Conservation (phyloP, 2,113 vertebrate genomes). For the Propithecus coquereli region DNA sequence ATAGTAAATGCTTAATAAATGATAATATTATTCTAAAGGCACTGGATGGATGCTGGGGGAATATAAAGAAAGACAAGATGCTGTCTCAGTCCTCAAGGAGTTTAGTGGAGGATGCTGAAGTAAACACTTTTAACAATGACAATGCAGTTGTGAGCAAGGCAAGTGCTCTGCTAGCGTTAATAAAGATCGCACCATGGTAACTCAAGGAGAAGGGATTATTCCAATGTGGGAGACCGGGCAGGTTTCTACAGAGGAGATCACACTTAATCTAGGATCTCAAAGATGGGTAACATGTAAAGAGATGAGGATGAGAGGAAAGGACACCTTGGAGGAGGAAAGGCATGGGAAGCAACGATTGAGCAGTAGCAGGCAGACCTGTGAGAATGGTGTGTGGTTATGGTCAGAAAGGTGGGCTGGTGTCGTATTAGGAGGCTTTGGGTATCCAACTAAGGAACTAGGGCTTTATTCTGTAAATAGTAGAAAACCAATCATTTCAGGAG, state of each 20-base stretch:
- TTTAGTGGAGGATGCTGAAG: background rate
- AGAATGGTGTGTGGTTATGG: background rate
- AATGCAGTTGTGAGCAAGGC: background rate
- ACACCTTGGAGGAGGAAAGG: background rate
- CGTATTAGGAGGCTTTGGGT: background rate
- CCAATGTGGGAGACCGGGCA: background rate
- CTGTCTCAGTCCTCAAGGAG: background rate
- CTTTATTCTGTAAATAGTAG: background rate
- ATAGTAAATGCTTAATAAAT: background rate
- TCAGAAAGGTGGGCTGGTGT: background rate
- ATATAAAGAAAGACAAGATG: background rate
- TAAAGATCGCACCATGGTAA: no score
- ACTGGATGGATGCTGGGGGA: background rate
- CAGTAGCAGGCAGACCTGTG: background rate
- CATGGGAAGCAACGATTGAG: background rate
- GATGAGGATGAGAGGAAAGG: background rate
- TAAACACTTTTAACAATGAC: background rate
- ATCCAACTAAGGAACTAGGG: background rate
- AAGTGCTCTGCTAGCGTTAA: background rate
- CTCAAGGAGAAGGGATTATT: background rate
- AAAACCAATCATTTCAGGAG: background rate
- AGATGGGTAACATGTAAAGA: background rate
- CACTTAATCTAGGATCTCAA: background rate
- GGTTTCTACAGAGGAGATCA: background rate
- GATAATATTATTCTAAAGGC: background rate